Evolutionary conservation across 2,797 vertebrate genomes (phyloP), one percentile per base, ranked within the genome.

Genomic region (Enteromius viviparus): DNA sequence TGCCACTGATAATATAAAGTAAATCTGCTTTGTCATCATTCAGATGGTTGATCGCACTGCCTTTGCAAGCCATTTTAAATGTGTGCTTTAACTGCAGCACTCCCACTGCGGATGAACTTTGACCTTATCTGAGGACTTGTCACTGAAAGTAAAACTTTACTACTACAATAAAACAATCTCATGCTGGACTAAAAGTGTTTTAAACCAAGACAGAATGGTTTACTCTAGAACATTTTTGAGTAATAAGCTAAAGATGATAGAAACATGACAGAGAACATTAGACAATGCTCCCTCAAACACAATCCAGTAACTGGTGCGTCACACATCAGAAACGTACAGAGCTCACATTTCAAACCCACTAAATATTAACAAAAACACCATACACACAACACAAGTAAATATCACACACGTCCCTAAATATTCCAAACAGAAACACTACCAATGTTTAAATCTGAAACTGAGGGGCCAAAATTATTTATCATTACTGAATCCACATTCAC

Each of bases 161-260:
- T 70, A 78, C 82, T 21, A 64, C 21, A 77, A 70, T 77, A 77
- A 77, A 69, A 76, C 64, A 58, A 58, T 15, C 15, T 58, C 32
- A 76, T 5, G 4, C 7, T 11, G 62, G 49, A 49, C 9, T 17
- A 55, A 34, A 82, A 64, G 6, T 47, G 6, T 34, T 42, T 9
- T 58, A 68, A 58, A 11, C 45, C 8, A 29, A 68, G 14, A 23
- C 42, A 15, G 2, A 51, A 34, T 17, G 69, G 47, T 65, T 78
- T 32, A 37, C 62, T 49, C 6, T 23, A 34, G 11, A 66, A 34
- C 0, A 53, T 53, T 40, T 75, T 9, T 37, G 55, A 72, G 34
- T 60, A 81, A 80, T 40, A 60, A 17, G 34, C n/a, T 37, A 11
- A 80, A 8, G 68, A 51, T n/a, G 15, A 51, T 9, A 34, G 21